These are phyloP conservation scores for Chloroceryle amazona DNA, from an alignment of 2,797 vertebrate genomes.

Conservation along the genomic window DNA sequence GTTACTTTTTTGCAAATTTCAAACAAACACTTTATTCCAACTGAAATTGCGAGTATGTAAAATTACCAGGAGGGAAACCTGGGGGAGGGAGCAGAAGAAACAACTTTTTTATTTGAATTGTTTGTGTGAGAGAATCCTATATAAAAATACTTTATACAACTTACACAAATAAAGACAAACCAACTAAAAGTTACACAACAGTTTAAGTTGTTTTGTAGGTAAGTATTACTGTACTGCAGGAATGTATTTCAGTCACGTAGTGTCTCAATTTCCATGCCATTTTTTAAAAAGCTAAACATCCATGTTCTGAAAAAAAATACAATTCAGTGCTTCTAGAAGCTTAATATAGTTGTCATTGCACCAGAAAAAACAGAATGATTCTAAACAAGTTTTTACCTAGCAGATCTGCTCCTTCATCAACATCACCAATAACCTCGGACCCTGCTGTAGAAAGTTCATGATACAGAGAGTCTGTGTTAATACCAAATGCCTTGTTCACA, in stretches of 20 bases:
- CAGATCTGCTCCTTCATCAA: constrained; percentile 96
- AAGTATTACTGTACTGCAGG: neutral
- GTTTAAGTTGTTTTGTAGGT: neutral
- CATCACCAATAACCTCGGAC: constrained; percentile 96
- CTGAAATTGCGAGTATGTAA: neutral
- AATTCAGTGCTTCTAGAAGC: neutral
- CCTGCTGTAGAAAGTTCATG: constrained; percentile 97
- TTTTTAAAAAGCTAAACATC: neutral
- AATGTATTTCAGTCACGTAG: neutral
- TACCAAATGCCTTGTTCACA: constrained; percentile 98
- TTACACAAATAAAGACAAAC: neutral
- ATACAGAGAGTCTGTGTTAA: constrained; percentile 98
- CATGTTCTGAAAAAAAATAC: neutral
- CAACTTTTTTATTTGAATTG: neutral
- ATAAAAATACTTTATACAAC: neutral
- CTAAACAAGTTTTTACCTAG: constrained; percentile 85
- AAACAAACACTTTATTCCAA: neutral
- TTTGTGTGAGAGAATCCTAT: neutral
- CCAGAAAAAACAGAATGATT: neutral
- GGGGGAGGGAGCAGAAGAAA: neutral
- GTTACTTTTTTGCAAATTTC: neutral
- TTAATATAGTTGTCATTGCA: neutral
- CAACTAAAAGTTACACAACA: neutral
- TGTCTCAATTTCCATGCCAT: neutral
- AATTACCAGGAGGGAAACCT: neutral